These are phyloP conservation scores for Gnathonemus echidnorhynchus DNA, from an alignment of 2,113 vertebrate genomes.

Conservation along the genomic window DNA sequence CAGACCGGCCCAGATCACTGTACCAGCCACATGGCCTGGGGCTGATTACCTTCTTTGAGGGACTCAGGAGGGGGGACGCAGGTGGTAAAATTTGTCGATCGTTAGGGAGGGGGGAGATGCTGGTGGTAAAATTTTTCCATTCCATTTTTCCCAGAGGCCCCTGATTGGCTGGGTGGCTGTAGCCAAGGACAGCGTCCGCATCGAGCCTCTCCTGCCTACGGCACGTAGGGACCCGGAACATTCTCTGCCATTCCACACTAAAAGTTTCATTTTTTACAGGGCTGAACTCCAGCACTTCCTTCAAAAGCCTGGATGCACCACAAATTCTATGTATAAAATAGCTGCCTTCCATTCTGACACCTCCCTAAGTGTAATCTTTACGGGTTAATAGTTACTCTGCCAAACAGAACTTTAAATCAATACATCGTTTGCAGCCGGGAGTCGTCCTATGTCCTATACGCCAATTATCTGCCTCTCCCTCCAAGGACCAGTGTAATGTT, in stretches of 20 bases:
- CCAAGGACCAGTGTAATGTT: not conserved
- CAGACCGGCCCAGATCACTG: not conserved
- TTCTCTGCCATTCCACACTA: not conserved
- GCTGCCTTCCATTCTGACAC: not conserved
- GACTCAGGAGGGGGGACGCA: not conserved
- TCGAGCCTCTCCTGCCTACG: not conserved
- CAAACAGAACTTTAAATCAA: constrained; percentile 4
- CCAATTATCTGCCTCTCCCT: not conserved
- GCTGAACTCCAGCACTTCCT: not conserved
- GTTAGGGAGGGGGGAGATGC: not conserved
- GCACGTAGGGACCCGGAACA: not conserved
- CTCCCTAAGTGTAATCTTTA: not conserved
- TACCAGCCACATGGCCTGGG: not conserved
- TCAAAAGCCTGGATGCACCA: not conserved
- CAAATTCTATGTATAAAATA: not conserved
- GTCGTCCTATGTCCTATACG: not conserved
- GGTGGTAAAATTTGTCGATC: not conserved
- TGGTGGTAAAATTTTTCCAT: not conserved
- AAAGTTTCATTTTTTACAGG: not conserved
- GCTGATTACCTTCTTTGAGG: not conserved
- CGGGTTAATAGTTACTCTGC: not conserved
- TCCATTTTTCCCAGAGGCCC: not conserved
- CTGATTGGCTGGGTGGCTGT: not conserved
- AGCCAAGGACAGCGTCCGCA: not conserved
- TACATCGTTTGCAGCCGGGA: not conserved